These are phyloP conservation scores for Enoplosus armatus DNA, from an alignment of 2,797 vertebrate species.

Conservation along the genomic window DNA sequence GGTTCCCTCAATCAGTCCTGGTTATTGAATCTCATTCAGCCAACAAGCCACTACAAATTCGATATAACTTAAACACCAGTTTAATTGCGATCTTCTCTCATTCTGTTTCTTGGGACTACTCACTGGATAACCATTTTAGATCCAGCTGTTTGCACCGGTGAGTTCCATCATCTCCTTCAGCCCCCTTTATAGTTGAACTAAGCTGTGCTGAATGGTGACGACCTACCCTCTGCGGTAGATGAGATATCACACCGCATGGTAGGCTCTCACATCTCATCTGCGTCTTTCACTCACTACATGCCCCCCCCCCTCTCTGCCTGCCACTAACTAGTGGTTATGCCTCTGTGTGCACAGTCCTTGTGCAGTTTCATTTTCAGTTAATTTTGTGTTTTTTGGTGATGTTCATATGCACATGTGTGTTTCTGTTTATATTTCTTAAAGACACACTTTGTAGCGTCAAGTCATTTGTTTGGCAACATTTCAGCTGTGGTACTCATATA, in stretches of 20 bases:
- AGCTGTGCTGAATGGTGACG: constrained; percentile 71
- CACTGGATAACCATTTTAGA: constrained; percentile 97
- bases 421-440: constrained; percentile 68
- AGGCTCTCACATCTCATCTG: constrained; percentile 72
- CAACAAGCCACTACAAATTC: constrained; percentile 46
- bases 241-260: constrained; percentile 64
- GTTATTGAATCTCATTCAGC: constrained; percentile 26
- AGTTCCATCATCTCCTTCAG: constrained; percentile 90
- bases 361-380: constrained; percentile 63
- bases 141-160: constrained; percentile 99
- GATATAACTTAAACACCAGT: constrained; percentile 40
- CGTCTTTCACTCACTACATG: constrained; percentile 70
- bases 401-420: constrained; percentile 54
- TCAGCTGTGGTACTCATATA: constrained; percentile 12
- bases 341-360: constrained; percentile 68
- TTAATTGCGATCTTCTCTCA: constrained; percentile 85
- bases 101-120: constrained; percentile 95
- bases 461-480: constrained; percentile 31
- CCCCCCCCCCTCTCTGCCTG: constrained; percentile 64
- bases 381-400: constrained; percentile 58
- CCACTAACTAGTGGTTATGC: constrained; percentile 75
- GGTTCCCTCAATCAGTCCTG: constrained; percentile 14
- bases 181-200: constrained; percentile 74
- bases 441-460: constrained; percentile 70
- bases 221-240: constrained; percentile 64